Percentiles rank a stretch among this genome's conserved stretches.
phyloP scores from a whole-genome alignment of 2,888 invertebrate genomes.

The Apantesis nais region DNA sequence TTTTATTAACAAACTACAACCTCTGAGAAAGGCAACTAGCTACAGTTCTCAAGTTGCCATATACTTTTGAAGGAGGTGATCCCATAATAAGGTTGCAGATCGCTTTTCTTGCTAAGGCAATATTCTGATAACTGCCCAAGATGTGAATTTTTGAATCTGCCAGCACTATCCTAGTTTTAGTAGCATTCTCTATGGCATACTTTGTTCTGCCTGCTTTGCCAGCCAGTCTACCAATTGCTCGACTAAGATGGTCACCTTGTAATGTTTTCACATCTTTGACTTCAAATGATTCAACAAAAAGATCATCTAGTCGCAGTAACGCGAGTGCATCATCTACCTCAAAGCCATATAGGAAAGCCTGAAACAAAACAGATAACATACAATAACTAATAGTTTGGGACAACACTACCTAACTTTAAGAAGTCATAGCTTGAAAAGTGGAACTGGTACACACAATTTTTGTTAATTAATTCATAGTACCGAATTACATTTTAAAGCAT shows the following conservation, averaged over 20 bases:
- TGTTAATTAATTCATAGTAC: no score
- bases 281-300: constrained; percentile 99
- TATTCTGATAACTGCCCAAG: constrained; percentile 98
- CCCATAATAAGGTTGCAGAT: constrained; percentile 98
- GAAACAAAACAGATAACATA: constrained; percentile 41
- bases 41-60: constrained; percentile 95
- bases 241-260: constrained; percentile 96
- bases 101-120: constrained; percentile 96
- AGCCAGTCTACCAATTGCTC: constrained; percentile 98
- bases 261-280: constrained; percentile 98
- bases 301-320: constrained; percentile 96
- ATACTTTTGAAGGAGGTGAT: constrained; percentile 98
- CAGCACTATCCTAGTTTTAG: constrained; percentile 98
- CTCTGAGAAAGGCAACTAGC: constrained; percentile 94
- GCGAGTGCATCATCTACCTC: constrained; percentile 99
- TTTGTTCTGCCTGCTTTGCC: constrained; percentile 99
- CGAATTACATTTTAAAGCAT: no score
- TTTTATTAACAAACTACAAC: constrained; percentile 82
- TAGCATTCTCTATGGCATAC: constrained; percentile 99
- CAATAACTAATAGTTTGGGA: neutral
- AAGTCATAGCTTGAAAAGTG: neutral
- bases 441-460: neutral
- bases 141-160: constrained; percentile 99
- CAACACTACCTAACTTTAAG: neutral
- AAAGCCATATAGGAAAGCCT: constrained; percentile 97